Conservation (phyloP, 2,113 vertebrate species). For the Limanda limanda region DNA sequence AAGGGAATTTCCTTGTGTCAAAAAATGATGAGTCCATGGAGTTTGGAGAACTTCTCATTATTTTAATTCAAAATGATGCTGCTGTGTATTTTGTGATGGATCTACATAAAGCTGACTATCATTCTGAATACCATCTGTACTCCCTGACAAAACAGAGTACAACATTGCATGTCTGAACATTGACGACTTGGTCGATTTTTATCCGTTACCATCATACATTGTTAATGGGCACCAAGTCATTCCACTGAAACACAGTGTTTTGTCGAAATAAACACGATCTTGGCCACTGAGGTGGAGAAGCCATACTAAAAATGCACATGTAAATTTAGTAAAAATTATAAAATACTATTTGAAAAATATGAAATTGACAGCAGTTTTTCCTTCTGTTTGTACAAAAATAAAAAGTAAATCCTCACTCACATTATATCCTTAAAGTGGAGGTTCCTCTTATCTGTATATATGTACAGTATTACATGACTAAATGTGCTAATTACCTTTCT, state of each 20-base stretch:
- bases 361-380: no score
- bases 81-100: no score
- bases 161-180: constrained; percentile 41
- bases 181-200: constrained; percentile 47
- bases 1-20: constrained; percentile 39
- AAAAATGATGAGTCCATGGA: constrained; percentile 40
- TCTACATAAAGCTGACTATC: no score
- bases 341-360: not conserved
- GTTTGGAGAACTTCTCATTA: constrained; percentile 57
- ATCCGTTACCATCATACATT: no score
- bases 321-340: not conserved
- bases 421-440: no score
- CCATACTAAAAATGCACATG: not conserved
- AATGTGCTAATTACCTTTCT: not conserved
- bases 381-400: no score
- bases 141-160: no score
- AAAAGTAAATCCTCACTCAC: not conserved
- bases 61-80: constrained; percentile 51
- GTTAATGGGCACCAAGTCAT: constrained; percentile 41
- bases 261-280: constrained; percentile 33
- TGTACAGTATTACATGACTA: no score
- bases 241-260: constrained; percentile 55
- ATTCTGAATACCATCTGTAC: no score
- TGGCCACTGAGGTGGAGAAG: not conserved
- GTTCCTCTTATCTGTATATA: no score